Conservation (phyloP, 2,113 vertebrate species). For the Trichechus manatus region DNA sequence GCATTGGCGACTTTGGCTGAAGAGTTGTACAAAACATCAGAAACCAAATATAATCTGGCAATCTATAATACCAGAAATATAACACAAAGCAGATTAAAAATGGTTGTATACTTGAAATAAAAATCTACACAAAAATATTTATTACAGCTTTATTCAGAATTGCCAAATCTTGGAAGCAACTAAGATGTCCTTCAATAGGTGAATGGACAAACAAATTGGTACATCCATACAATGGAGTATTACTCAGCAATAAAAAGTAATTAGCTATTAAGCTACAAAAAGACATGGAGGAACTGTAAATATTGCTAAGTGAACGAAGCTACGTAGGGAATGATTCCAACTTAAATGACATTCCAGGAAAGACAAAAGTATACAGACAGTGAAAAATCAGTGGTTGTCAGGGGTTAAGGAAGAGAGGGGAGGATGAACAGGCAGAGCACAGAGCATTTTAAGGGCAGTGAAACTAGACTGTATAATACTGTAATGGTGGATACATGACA, state of each 20-base stretch:
- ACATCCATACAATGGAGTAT: not conserved
- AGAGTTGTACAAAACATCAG: constrained; percentile 98
- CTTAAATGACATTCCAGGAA: not conserved
- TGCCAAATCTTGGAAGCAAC: not conserved
- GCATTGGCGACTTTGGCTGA: constrained; percentile 99
- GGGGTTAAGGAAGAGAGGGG: not conserved
- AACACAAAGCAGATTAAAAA: constrained; percentile 60
- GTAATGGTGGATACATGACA: not conserved
- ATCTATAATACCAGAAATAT: constrained; percentile 90
- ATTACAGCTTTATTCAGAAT: not conserved
- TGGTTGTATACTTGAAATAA: not conserved
- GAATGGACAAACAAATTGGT: not conserved
- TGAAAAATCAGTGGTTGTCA: not conserved
- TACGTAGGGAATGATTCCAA: not conserved
- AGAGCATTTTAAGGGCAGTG: not conserved
- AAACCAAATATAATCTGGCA: constrained; percentile 98
- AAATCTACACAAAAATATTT: not conserved
- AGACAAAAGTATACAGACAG: not conserved
- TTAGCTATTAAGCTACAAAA: not conserved
- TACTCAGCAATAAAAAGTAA: not conserved
- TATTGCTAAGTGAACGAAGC: not conserved
- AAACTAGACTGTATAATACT: not conserved
- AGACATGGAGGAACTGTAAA: not conserved
- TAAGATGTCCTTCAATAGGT: not conserved
- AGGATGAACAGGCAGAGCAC: not conserved